Conservation (phyloP, 2,888 invertebrate species). For the Boloria euphrosyne region DNA sequence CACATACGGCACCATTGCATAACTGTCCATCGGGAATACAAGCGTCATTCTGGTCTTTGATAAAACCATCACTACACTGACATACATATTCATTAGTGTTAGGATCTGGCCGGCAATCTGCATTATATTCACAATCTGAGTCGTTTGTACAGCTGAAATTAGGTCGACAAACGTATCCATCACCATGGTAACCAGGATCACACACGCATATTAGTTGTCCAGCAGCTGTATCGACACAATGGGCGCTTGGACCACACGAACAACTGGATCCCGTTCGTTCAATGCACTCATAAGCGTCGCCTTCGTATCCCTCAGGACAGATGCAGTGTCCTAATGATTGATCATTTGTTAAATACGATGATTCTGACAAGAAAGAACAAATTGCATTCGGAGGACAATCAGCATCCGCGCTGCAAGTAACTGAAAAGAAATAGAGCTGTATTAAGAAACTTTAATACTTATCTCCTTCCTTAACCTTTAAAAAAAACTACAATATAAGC, state of each 20-base stretch:
- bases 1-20: slow-evolving; percentile 85
- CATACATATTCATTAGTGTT: slow-evolving; percentile 85
- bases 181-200: slow-evolving; percentile 90
- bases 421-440: slow-evolving; percentile 69
- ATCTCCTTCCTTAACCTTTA: neutral
- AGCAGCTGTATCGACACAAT: slow-evolving; percentile 86
- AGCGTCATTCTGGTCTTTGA: slow-evolving; percentile 84
- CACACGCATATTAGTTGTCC: slow-evolving; percentile 89
- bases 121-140: slow-evolving; percentile 86
- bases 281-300: slow-evolving; percentile 90
- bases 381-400: slow-evolving; percentile 92
- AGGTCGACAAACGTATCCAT: slow-evolving; percentile 89
- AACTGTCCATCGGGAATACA: slow-evolving; percentile 82
- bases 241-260: slow-evolving; percentile 88
- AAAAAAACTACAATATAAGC: neutral
- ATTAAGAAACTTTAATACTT: neutral
- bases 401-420: slow-evolving; percentile 87
- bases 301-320: slow-evolving; percentile 92
- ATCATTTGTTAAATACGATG: slow-evolving; percentile 59
- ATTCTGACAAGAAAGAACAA: slow-evolving; percentile 82
- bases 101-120: slow-evolving; percentile 86
- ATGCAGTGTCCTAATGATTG: slow-evolving; percentile 80
- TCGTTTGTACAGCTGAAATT: slow-evolving; percentile 85
- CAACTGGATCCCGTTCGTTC: slow-evolving; percentile 67
- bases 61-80: slow-evolving; percentile 89